phyloP scores from a whole-genome alignment of 1,140 invertebrate genomes.

The Tetramorium alpestre region DNA sequence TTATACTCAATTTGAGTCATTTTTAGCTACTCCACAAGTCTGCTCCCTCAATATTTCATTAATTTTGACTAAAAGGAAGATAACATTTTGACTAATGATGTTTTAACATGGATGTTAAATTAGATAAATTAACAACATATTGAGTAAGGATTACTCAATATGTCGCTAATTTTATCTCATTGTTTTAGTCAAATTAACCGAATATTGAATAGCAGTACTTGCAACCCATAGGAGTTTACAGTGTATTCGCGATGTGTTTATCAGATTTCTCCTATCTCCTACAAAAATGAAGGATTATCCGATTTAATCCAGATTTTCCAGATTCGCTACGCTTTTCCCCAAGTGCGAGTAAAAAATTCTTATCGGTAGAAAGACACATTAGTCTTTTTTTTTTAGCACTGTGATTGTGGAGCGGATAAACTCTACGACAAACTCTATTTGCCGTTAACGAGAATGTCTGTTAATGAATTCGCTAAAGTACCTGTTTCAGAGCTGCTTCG shows the following conservation, averaged over 20 bases:
- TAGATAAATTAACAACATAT: too few species aligned
- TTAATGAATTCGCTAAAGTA: slow-evolving; percentile 4
- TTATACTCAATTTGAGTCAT: too few species aligned
- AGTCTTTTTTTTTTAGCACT: background rate
- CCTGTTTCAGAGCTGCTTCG: background rate
- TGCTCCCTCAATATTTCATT: too few species aligned
- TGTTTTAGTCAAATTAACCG: too few species aligned
- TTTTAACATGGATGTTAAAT: too few species aligned
- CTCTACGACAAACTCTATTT: slow-evolving; percentile 4
- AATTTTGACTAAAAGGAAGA: too few species aligned
- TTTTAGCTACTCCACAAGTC: too few species aligned
- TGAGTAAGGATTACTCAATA: too few species aligned
- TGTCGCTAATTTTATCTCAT: too few species aligned
- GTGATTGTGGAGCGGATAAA: background rate
- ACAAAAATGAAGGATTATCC: slow-evolving; percentile 2
- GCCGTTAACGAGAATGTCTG: background rate
- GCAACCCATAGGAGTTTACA: too few species aligned
- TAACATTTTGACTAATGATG: too few species aligned
- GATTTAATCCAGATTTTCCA: background rate
- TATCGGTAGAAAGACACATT: background rate
- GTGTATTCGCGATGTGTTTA: background rate
- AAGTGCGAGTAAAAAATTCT: background rate
- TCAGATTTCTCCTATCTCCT: background rate
- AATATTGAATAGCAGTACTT: too few species aligned
- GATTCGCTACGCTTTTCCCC: background rate